Conservation (phyloP, 2,113 vertebrate genomes). For the Marmota monax region DNA sequence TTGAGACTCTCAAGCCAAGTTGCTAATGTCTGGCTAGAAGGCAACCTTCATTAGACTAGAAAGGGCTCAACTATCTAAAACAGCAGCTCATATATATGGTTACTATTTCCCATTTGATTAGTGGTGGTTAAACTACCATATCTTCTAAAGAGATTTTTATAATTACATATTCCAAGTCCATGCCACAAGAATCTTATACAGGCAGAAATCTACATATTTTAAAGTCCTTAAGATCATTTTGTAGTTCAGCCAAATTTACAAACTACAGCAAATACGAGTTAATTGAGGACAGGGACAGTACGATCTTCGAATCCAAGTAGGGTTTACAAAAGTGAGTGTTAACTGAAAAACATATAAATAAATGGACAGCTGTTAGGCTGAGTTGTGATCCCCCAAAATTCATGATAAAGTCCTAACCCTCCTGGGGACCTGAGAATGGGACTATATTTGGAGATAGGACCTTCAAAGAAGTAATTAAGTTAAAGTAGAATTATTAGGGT, state of each 20-base stretch:
- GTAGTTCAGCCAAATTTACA: not conserved
- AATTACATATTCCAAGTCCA: not conserved
- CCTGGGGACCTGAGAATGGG: not conserved
- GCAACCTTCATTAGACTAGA: not conserved
- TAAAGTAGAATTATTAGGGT: not conserved
- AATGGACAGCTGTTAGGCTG: not conserved
- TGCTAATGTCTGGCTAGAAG: not conserved
- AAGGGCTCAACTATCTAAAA: not conserved
- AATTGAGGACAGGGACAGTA: not conserved
- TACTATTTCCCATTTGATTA: not conserved
- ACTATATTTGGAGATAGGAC: not conserved
- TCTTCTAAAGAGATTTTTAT: not conserved
- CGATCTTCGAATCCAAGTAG: not conserved
- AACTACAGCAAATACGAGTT: not conserved
- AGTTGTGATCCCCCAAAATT: not conserved
- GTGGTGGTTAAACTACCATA: not conserved
- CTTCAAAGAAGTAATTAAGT: not conserved
- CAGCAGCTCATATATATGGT: not conserved
- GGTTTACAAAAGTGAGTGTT: not conserved
- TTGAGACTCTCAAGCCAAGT: not conserved
- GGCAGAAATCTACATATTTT: not conserved
- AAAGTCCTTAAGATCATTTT: conserved; percentile 7
- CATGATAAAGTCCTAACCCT: not conserved
- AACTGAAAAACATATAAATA: not conserved
- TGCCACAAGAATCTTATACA: not conserved